phyloP scores from a whole-genome alignment of 2,113 vertebrate species.

The Vombatus ursinus region DNA sequence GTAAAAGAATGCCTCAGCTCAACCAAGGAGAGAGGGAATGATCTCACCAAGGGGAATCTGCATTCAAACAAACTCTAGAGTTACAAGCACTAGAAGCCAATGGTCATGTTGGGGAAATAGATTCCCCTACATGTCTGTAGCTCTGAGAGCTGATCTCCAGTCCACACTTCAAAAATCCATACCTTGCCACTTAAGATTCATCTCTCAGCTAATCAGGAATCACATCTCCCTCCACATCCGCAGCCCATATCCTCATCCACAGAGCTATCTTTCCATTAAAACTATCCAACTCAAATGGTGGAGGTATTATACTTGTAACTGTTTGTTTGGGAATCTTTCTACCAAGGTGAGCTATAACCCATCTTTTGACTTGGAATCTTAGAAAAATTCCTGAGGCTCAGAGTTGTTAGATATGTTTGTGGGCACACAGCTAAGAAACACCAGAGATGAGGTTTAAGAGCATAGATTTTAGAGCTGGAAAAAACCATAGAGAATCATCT shows the following conservation, averaged over 20 bases:
- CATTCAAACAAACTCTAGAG: background rate
- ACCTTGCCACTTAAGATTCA: background rate
- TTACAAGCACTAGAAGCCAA: too few relatives aligned
- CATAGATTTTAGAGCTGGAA: background rate
- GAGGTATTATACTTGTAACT: background rate
- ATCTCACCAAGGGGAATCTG: background rate
- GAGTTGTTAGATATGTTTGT: background rate
- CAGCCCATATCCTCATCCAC: background rate
- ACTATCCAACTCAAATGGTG: background rate
- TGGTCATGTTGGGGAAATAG: background rate
- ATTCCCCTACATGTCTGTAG: background rate
- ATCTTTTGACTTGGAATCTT: background rate
- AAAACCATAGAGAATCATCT: background rate
- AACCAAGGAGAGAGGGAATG: background rate
- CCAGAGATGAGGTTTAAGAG: background rate
- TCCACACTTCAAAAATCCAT: background rate
- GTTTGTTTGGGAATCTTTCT: background rate
- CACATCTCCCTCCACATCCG: background rate
- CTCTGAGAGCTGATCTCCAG: background rate
- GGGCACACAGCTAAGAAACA: background rate
- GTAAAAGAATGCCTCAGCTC: background rate
- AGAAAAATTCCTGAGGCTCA: background rate
- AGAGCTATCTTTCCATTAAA: background rate
- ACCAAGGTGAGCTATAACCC: background rate
- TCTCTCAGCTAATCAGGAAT: background rate